Conservation (phyloP, 2,797 vertebrate genomes). For the Chanos chanos region DNA sequence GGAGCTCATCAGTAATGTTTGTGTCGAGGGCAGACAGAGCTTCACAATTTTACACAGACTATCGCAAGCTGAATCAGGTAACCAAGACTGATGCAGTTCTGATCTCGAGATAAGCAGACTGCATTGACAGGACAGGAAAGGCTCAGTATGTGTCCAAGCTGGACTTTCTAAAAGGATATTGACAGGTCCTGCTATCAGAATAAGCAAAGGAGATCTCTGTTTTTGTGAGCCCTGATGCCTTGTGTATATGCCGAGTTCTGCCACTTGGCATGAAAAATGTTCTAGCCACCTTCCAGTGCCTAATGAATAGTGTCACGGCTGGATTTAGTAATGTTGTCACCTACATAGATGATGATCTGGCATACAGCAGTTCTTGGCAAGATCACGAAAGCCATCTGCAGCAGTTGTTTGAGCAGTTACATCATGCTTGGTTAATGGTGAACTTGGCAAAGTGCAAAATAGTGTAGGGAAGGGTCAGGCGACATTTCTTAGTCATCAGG, state of each 20-base stretch:
- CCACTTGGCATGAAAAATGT: constrained; percentile 25
- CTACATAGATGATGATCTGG: not conserved
- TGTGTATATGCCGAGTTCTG: not conserved
- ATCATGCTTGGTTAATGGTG: not conserved
- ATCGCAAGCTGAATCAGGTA: not conserved
- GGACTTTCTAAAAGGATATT: not conserved
- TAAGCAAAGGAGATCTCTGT: no score
- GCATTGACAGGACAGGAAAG: not conserved
- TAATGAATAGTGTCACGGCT: not conserved
- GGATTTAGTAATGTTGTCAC: not conserved
- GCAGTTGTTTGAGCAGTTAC: not conserved
- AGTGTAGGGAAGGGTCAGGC: constrained; percentile 5
- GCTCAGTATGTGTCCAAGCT: not conserved
- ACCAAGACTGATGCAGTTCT: not conserved
- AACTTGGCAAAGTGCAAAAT: constrained; percentile 2
- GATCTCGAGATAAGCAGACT: not conserved
- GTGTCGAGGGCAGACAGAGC: constrained; percentile 1
- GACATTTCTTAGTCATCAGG: not conserved
- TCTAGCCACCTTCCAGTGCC: not conserved
- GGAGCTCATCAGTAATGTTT: not conserved
- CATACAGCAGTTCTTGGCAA: not conserved
- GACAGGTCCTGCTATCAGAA: not conserved
- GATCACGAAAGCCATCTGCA: not conserved
- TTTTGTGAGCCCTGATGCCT: not conserved
- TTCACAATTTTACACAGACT: not conserved